phyloP scores from a whole-genome alignment of 2,888 invertebrate genomes.

The Drosophila suboccidentalis region DNA sequence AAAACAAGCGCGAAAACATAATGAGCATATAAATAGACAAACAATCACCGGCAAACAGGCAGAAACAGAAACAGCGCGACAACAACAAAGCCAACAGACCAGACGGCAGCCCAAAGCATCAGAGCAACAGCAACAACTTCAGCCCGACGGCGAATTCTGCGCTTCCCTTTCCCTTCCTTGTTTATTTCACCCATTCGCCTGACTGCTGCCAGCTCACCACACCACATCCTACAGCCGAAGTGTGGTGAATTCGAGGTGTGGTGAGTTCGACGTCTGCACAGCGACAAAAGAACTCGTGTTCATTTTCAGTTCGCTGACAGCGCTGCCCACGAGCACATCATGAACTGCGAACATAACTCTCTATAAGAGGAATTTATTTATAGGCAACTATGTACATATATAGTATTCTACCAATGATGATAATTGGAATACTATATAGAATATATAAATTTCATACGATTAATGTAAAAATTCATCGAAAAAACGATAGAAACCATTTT shows the following conservation, averaged over 20 bases:
- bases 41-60: slow-evolving; percentile 60
- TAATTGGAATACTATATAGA: too few relatives aligned
- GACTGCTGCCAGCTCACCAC: slow-evolving; percentile 40
- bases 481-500: too few relatives aligned
- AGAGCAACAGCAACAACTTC: slow-evolving; percentile 11
- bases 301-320: slow-evolving; percentile 37
- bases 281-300: neutral
- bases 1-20: slow-evolving; percentile 81
- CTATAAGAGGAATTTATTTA: too few relatives aligned
- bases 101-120: slow-evolving; percentile 39
- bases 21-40: slow-evolving; percentile 78
- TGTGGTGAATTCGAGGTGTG: slow-evolving; percentile 19
- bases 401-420: too few relatives aligned
- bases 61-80: slow-evolving; percentile 31
- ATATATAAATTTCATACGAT: too few relatives aligned
- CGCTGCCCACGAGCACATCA: slow-evolving; percentile 27
- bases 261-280: slow-evolving; percentile 24
- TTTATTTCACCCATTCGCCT: slow-evolving; percentile 4
- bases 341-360: neutral
- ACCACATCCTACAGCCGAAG: neutral
- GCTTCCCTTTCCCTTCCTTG: neutral
- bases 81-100: slow-evolving; percentile 25
- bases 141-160: slow-evolving; percentile 5
- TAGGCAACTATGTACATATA: too few relatives aligned
- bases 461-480: too few relatives aligned